Conservation (phyloP, 2,797 vertebrate species). For the Pipistrellus nathusii region DNA sequence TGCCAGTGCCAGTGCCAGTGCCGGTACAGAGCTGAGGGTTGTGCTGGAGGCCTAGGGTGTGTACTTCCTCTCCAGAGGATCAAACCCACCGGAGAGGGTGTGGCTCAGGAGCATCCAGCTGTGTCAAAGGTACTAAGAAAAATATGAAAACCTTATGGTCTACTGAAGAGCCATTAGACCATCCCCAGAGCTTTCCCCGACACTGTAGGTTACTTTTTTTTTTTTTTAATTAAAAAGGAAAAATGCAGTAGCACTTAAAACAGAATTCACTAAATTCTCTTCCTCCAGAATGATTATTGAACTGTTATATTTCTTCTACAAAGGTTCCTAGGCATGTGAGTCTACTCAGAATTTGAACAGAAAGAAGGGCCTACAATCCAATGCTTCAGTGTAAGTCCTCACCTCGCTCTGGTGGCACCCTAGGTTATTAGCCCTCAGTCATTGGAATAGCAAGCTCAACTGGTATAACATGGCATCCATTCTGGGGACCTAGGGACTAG, state of each 20-base stretch:
- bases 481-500: neutral
- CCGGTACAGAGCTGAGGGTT: neutral
- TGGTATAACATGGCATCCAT: neutral
- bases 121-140: neutral
- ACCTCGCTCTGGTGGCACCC: neutral
- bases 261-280: conserved; percentile 17
- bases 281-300: neutral
- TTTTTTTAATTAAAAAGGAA: neutral
- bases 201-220: neutral
- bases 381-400: neutral
- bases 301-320: conserved; percentile 23
- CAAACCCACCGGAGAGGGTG: neutral
- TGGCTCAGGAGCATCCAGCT: neutral
- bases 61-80: conserved; percentile 14
- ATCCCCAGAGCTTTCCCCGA: conserved; percentile 1
- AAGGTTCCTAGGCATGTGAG: neutral
- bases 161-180: neutral
- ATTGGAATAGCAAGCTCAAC: conserved; percentile 29
- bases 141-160: conserved; percentile 15
- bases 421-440: neutral
- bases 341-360: conserved; percentile 48
- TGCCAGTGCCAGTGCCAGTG: too few species aligned
- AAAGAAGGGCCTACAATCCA: conserved; percentile 6
- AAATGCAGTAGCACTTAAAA: neutral
- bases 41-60: neutral